phyloP scores from a whole-genome alignment of 2,888 invertebrate genomes.

The Anoplius nigerrimus region DNA sequence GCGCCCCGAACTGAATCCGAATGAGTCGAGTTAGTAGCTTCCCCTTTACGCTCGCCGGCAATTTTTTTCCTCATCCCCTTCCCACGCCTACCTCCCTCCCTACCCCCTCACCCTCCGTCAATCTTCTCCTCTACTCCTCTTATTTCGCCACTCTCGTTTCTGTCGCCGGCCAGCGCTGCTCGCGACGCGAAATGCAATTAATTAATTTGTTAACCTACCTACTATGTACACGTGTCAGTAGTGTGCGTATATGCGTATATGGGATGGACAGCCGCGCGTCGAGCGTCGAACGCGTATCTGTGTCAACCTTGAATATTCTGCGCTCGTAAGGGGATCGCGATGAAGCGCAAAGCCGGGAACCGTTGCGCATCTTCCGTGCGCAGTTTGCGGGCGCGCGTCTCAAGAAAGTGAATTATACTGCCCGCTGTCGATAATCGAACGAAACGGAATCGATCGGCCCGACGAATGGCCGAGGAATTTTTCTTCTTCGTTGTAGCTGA shows the following conservation, averaged over 20 bases:
- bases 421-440: no score
- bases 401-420: no score
- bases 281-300: slow-evolving; percentile 35
- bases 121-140: background rate
- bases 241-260: slow-evolving; percentile 73
- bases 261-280: slow-evolving; percentile 60
- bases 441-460: no score
- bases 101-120: background rate
- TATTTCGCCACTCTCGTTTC: background rate
- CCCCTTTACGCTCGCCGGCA: background rate
- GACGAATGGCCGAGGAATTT: no score
- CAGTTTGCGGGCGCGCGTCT: no score
- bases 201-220: slow-evolving; percentile 74
- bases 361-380: no score
- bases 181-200: slow-evolving; percentile 72
- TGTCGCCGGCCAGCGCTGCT: slow-evolving; percentile 9
- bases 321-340: slow-evolving; percentile 28
- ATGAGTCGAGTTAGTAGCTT: background rate
- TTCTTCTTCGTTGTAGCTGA: no score
- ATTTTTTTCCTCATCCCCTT: background rate
- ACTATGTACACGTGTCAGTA: slow-evolving; percentile 73
- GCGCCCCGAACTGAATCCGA: no score
- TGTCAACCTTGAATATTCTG: slow-evolving; percentile 31
- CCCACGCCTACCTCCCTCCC: background rate
- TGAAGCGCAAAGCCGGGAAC: slow-evolving; percentile 3